phyloP scores from a whole-genome alignment of 2,888 invertebrate species.

The Sinodicranocentrus sp. region DNA sequence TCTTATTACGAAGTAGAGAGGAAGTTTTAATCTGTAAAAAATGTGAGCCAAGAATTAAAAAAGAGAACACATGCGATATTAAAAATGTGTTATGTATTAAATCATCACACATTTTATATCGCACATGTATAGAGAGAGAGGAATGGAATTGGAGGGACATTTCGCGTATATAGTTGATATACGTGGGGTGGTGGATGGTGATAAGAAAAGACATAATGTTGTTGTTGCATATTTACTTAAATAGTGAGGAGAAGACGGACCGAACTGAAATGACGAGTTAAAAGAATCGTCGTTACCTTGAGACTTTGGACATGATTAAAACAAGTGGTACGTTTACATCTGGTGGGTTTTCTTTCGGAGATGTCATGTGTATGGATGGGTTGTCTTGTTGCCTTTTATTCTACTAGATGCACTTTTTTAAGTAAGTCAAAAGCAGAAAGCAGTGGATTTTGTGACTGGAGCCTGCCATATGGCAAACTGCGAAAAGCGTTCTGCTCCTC shows the following conservation, averaged over 20 bases:
- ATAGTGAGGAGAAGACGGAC: neutral
- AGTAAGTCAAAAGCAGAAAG: neutral
- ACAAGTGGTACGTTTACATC: slow-evolving; percentile 39
- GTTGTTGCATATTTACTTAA: neutral
- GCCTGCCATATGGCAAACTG: slow-evolving; percentile 68
- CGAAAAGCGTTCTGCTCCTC: slow-evolving; percentile 46
- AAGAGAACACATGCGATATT: slow-evolving; percentile 1
- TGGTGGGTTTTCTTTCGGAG: slow-evolving; percentile 21
- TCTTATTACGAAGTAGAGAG: neutral
- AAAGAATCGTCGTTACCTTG: slow-evolving; percentile 36
- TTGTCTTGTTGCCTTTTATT: too few relatives aligned
- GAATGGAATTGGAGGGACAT: neutral
- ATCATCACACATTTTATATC: neutral
- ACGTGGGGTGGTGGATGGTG: neutral
- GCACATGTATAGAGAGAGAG: neutral
- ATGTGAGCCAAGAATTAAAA: slow-evolving; percentile 10
- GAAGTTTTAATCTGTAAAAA: slow-evolving; percentile 31
- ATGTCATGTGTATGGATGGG: neutral
- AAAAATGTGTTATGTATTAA: too few relatives aligned
- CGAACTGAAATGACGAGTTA: slow-evolving; percentile 2
- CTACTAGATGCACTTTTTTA: slow-evolving; percentile 57
- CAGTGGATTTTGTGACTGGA: slow-evolving; percentile 23
- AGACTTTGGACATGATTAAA: slow-evolving; percentile 6
- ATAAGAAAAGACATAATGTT: neutral
- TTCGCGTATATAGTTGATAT: too few relatives aligned